Evolutionary conservation across 2,797 vertebrate genomes (phyloP), one percentile per base, ranked within the genome.

Genomic region (Ambastaia sidthimunki): DNA sequence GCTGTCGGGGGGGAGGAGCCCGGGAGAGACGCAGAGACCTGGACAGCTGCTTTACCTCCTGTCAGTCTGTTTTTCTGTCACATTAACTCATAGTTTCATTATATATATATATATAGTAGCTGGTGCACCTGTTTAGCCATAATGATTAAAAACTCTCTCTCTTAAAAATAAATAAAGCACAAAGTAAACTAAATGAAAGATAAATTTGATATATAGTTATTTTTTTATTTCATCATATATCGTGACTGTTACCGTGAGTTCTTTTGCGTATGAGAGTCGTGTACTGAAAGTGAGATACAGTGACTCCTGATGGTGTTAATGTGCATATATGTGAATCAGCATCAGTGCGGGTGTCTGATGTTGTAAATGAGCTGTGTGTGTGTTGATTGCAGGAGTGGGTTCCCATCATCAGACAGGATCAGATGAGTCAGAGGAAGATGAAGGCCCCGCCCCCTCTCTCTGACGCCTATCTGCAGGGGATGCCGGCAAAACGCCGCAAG

Each of bases 401-500:
- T 41, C 96, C 96, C 69, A 96, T 97, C 71, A 97, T 97, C 89
- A 93, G 95, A 54, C 95, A 96, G 82, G 96, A 98, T 74, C 93
- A 97, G 89, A 93, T 96, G 86, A 95, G 89, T 78, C 96, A 98
- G 91, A 94, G 96, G 85, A 96, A 96, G 90, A 95, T 96, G 85
- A 97, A 97, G 82, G 92, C 94, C 10, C 96, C 97, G 92, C 96
- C 96, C 0, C 95, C 96, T 0, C 68, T 97, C 76, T 97, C 96
- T 0, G 96, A 98, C 0, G 96, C 96, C 25, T 97, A 97, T 89
- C 87, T 98, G 82, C 95, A 95, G 4, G 96, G 96, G 63, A 97
- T 97, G 96, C 96, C 96, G 0, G 96, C 96, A 5, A 98, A 98
- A 80, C 95, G 96, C 85, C 93, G 96, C 63, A 98, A 98, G 95